Conservation (phyloP, 2,113 vertebrate species). For the Lepisosteus osseus region DNA sequence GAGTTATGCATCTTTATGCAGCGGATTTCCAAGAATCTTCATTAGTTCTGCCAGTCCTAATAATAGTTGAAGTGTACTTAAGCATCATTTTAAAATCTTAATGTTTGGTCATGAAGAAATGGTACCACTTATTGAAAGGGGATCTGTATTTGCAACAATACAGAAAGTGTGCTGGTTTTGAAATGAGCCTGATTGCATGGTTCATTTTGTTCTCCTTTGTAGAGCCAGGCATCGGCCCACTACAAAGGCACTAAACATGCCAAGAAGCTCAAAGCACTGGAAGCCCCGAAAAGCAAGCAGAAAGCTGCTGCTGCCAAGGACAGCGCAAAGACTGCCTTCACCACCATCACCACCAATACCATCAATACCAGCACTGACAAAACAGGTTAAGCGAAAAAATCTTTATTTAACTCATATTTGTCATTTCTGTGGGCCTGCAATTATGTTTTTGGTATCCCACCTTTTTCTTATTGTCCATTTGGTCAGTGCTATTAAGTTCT, state of each 20-base stretch:
- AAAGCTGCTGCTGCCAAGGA: slow-evolving; percentile 83
- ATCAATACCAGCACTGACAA: slow-evolving; percentile 77
- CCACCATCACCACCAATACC: slow-evolving; percentile 76
- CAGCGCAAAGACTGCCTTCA: slow-evolving; percentile 79
- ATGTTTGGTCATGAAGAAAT: slow-evolving; percentile 23
- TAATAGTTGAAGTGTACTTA: background rate
- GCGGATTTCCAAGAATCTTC: no score
- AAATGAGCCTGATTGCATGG: slow-evolving; percentile 78
- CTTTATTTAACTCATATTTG: slow-evolving; percentile 46
- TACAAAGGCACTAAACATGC: slow-evolving; percentile 99
- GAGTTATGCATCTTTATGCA: no score
- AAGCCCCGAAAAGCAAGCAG: slow-evolving; percentile 90
- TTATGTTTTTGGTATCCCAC: background rate
- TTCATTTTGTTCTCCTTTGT: slow-evolving; percentile 83
- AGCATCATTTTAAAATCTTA: slow-evolving; percentile 9
- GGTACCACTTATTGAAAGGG: slow-evolving; percentile 75
- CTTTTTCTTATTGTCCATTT: background rate
- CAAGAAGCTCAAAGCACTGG: slow-evolving; percentile 98
- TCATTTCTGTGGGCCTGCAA: background rate
- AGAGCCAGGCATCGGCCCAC: slow-evolving; percentile 98
- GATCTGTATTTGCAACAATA: slow-evolving; percentile 74
- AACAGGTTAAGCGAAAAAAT: slow-evolving; percentile 79
- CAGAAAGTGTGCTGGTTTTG: slow-evolving; percentile 68
- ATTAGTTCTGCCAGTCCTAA: background rate
- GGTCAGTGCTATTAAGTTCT: background rate